Base-by-base conservation (phyloP, 2,113 vertebrate genomes). In the Alexandromys fortis region DNA sequence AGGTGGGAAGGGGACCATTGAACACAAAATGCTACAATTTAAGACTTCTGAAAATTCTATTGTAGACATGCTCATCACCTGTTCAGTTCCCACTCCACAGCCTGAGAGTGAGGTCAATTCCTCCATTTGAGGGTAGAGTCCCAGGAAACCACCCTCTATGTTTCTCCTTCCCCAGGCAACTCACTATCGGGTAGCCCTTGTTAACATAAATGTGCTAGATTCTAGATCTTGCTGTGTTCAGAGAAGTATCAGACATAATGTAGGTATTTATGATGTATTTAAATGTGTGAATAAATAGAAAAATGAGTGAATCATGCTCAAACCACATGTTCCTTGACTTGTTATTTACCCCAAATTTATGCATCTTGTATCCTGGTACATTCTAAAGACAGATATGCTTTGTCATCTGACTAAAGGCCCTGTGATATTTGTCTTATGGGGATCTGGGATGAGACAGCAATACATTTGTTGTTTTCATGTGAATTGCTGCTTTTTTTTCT, bases 121-220 rank as follows among this genome's bases (percentile, higher is more conserved):
- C 67, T 94, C 22, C 14, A 42, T 5, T 22, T 38, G 38, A 68
- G 13, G 5, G 6, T 63, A 45, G 30, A 45, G 24, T 5, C 7
- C 12, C n/a, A 28, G 17, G 8, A 28, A 79, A n/a, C 10, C 5
- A 24, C 28, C 72, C 17, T 13, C 6, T 4, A 0, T 1, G 0
- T 2, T 61, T 33, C 12, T 70, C 30, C 2, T 3, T 30, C 52
- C 12, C 10, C 9, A 38, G 67, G 28, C 7, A 38, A 16, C 21
- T 42, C 12, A 2, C 10, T 4, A 21, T 42, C 21, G 24, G 17
- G 35, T 38, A 77, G 19, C 19, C 45, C 45, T 12, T 42, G 6
- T 49, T 89, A 30, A 38, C 9, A 1, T 11, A 9, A 4, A 1
- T 52, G 5, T 33, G 11, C 30, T 22, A 52, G 63, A 2, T 93